Evolutionary conservation across 2,888 invertebrate species (phyloP).

Genomic region (Agrypnus murinus): DNA sequence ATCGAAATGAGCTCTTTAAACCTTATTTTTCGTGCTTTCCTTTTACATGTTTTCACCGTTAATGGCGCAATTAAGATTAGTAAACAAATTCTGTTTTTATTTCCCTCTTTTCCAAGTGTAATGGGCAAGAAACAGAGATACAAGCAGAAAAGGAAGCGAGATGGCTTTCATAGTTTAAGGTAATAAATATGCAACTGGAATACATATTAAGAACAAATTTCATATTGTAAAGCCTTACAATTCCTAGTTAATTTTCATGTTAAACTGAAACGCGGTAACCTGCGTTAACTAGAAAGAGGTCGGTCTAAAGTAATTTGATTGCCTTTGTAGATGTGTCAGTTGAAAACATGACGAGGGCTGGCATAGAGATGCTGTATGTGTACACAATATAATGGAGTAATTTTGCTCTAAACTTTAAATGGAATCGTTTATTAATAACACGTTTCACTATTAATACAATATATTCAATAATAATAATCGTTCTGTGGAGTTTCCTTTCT

Average conservation of each 20-base stretch:
- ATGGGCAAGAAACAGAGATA: too few species aligned
- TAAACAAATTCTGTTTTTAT: slow-evolving; percentile 27
- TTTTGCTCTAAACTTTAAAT: too few species aligned
- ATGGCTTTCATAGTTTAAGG: too few species aligned
- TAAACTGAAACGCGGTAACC: slow-evolving; percentile 12
- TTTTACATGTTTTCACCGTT: slow-evolving; percentile 21
- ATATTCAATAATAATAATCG: too few species aligned
- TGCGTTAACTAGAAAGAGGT: slow-evolving; percentile 24
- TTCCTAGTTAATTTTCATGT: neutral
- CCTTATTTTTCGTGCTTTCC: slow-evolving; percentile 18
- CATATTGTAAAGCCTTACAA: too few species aligned
- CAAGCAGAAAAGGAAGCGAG: too few species aligned
- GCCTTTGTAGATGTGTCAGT: slow-evolving; percentile 30
- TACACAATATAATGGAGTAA: neutral
- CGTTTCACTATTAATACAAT: too few species aligned
- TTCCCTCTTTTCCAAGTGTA: neutral
- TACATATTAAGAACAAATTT: too few species aligned
- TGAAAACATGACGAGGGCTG: slow-evolving; percentile 24
- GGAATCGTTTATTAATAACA: too few species aligned
- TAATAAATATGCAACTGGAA: too few species aligned
- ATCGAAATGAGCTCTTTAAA: slow-evolving; percentile 5
- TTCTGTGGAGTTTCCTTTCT: too few species aligned
- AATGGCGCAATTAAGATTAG: slow-evolving; percentile 30
- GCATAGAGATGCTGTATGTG: slow-evolving; percentile 8
- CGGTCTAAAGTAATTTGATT: slow-evolving; percentile 26